Evolutionary conservation across 2,888 invertebrate genomes (phyloP).

Genomic region (Tromatobia lineatoria): DNA sequence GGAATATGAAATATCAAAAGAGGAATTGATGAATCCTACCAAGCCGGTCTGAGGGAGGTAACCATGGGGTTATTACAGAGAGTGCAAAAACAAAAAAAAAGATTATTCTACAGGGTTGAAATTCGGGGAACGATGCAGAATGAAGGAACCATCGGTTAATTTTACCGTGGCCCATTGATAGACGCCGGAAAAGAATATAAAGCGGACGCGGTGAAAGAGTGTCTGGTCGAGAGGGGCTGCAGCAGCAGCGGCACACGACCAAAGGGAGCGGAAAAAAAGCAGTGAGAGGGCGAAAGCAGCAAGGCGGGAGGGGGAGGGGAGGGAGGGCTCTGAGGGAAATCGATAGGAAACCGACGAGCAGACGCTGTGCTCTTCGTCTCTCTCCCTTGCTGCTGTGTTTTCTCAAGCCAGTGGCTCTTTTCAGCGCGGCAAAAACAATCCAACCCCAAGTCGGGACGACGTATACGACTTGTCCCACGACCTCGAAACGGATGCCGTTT

Average conservation of each 20-base stretch:
- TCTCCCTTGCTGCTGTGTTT: constrained; percentile 12
- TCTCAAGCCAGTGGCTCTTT: constrained; percentile 53
- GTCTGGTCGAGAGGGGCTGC: constrained; percentile 35
- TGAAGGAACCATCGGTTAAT: constrained; percentile 63
- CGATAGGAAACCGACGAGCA: constrained; percentile 67
- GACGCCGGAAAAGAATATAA: constrained; percentile 56
- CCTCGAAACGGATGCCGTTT: constrained; percentile 29
- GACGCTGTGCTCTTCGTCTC: constrained; percentile 29
- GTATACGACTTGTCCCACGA: constrained; percentile 44
- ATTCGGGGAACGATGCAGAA: constrained; percentile 4
- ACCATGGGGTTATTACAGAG: background rate
- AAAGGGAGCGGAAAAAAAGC: constrained; percentile 37
- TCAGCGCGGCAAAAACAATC: constrained; percentile 64
- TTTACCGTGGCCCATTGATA: constrained; percentile 61
- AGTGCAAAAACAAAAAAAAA: background rate
- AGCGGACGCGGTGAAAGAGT: constrained; percentile 56
- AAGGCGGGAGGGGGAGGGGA: too few relatives aligned
- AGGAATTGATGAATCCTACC: background rate
- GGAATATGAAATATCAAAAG: background rate
- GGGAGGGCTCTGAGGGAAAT: constrained; percentile 66
- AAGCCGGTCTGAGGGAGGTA: background rate
- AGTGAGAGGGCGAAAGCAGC: constrained; percentile 47
- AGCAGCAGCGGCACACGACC: constrained; percentile 29
- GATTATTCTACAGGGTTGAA: background rate
- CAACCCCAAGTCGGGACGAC: constrained; percentile 18